A percentile compares a stretch with the other conserved stretches of the same genome.
phyloP scores from a whole-genome alignment of 2,113 vertebrate species.

The Pholis gunnellus region DNA sequence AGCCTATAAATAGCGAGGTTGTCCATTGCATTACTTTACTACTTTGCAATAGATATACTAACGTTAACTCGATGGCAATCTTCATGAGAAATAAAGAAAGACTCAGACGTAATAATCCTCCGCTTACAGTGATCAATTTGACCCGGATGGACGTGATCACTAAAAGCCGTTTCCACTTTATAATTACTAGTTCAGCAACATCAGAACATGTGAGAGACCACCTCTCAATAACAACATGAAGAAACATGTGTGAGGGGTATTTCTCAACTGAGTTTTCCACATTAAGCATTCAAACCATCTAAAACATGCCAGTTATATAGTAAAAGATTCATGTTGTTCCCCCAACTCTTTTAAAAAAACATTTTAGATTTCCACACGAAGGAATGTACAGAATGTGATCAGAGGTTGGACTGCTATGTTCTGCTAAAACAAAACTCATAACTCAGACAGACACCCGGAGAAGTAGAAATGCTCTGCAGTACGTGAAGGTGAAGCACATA shows the following conservation, averaged over 20 bases:
- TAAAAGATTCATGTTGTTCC: slow-evolving; percentile 8
- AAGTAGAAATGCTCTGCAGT: background rate
- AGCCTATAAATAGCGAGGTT: too few relatives aligned
- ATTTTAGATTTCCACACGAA: slow-evolving; percentile 33
- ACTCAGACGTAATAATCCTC: too few relatives aligned
- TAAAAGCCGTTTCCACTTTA: background rate
- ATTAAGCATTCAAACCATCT: slow-evolving; percentile 32
- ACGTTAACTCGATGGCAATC: too few relatives aligned
- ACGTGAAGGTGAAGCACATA: background rate
- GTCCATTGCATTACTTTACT: too few relatives aligned
- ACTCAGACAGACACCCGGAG: slow-evolving; percentile 5
- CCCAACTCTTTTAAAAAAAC: slow-evolving; percentile 17
- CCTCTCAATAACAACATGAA: background rate
- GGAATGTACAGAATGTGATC: slow-evolving; percentile 65
- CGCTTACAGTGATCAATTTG: too few relatives aligned
- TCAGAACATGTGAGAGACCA: background rate
- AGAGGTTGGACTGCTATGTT: slow-evolving; percentile 1
- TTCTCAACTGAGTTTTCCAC: slow-evolving; percentile 17
- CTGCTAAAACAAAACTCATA: slow-evolving; percentile 14
- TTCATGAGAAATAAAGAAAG: too few relatives aligned
- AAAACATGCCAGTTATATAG: slow-evolving; percentile 22
- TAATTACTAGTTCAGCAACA: background rate
- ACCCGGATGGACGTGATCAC: too few relatives aligned
- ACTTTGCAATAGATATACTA: too few relatives aligned
- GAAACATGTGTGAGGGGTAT: background rate